Conservation (phyloP, 2,888 invertebrate genomes). For the Amblyteles armatorius region DNA sequence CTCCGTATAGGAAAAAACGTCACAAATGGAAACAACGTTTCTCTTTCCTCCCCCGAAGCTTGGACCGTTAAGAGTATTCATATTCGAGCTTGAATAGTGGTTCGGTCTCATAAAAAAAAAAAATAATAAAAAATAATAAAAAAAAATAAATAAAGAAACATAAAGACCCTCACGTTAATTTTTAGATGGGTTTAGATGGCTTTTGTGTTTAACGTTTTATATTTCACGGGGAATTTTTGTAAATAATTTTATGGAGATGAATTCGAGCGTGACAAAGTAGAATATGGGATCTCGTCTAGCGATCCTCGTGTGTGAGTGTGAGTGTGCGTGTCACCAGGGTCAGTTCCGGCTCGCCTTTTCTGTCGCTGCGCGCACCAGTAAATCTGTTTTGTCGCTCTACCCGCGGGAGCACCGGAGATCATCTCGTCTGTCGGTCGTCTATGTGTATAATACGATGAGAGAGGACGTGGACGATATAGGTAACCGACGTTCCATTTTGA, state of each 20-base stretch:
- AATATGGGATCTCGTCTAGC: slow-evolving; percentile 12
- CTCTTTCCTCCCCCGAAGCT: slow-evolving; percentile 25
- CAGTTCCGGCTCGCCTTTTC: slow-evolving; percentile 70
- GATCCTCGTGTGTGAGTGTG: background rate
- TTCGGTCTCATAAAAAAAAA: background rate
- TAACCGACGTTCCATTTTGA: slow-evolving; percentile 73
- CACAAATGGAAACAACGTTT: slow-evolving; percentile 60
- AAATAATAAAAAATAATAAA: background rate
- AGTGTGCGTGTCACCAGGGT: slow-evolving; percentile 74
- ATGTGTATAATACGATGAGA: slow-evolving; percentile 22
- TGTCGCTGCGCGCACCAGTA: slow-evolving; percentile 72
- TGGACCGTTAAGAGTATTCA: slow-evolving; percentile 46
- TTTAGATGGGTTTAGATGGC: background rate
- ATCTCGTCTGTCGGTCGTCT: slow-evolving; percentile 69
- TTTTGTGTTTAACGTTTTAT: slow-evolving; percentile 24
- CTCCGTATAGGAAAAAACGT: slow-evolving; percentile 57
- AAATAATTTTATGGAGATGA: slow-evolving; percentile 77
- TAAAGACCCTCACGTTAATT: background rate
- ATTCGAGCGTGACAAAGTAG: slow-evolving; percentile 72
- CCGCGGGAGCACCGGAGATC: slow-evolving; percentile 67
- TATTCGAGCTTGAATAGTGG: slow-evolving; percentile 25
- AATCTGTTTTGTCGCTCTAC: slow-evolving; percentile 73
- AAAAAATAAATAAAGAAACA: background rate
- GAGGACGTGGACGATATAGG: slow-evolving; percentile 65
- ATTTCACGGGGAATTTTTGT: slow-evolving; percentile 29